Evolutionary conservation across 2,888 invertebrate species (phyloP), one percentile per base, ranked within the genome.

Genomic region (Orthonychiurus folsomi): DNA sequence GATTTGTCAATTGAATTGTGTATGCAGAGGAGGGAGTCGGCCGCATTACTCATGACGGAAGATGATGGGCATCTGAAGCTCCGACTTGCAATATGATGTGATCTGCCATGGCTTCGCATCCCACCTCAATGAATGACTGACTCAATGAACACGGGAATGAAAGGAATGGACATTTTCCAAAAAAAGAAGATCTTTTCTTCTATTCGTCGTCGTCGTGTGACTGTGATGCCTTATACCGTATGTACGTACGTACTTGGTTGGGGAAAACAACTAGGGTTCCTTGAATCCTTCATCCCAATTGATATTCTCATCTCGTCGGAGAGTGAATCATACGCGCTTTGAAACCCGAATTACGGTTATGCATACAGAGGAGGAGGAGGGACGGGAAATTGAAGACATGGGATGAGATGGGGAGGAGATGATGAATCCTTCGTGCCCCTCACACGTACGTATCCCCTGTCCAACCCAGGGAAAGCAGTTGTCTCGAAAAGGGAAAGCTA

Each of bases 291-390:
- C 37, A 37, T 15, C 9, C 15, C 37, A 37, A 37, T 37, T 37
- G 37, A 37, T 37, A 37, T 37, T 37, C 37, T 37, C 37, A 37
- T 37, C 37, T 37, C 15, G 37, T 37, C 9, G 9, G 9, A 15
- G 37, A 37, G 37, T 37, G 37, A 37, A 37, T 37, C 37, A 37
- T 37, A 37, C 37, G 37, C 37, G 37, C 37, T 37, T 37, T 37
- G 37, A 37, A 37, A 37, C 37, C 37, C 5, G 37, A 37, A 37
- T 37, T 37, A 37, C 37, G 15, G 37, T 37, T 37, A 37, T 37
- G 37, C 37, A 37, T 37, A 37, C 37, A 37, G 37, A 37, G 37
- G 15, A 15, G 37, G 15, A 5, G 37, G 37, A 37, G 37, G 15
- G 37, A 15, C 5, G 37, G 37, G 37, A 37, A 37, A 37, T 37